These are phyloP conservation scores for Nephrotoma guestfalica DNA, from an alignment of 2,888 invertebrate genomes.

Conservation along the genomic window DNA sequence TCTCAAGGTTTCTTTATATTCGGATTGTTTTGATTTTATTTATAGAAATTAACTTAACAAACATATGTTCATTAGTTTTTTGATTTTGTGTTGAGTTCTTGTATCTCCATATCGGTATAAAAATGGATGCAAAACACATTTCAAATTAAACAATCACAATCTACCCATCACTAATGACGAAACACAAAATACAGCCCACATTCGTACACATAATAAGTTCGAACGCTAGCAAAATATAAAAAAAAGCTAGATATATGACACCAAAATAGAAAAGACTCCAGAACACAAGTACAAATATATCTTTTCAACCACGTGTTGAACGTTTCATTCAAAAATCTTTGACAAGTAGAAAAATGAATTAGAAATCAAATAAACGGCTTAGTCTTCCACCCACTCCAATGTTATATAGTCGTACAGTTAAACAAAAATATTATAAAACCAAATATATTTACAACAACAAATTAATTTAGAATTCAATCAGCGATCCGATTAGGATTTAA, in stretches of 20 bases:
- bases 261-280: too few species aligned
- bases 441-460: not conserved
- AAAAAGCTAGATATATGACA: too few species aligned
- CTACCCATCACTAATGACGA: not conserved
- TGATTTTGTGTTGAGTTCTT: not conserved
- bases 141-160: not conserved
- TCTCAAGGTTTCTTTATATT: not conserved
- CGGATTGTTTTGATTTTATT: not conserved
- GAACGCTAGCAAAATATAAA: not conserved
- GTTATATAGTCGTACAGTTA: not conserved
- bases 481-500: too few species aligned
- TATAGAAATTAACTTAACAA: not conserved
- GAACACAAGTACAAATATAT: too few species aligned
- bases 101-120: not conserved
- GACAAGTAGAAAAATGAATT: not conserved
- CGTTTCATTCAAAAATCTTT: not conserved
- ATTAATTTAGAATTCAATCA: too few species aligned
- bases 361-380: not conserved
- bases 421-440: not conserved
- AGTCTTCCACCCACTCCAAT: not conserved
- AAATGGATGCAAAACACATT: not conserved
- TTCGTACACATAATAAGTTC: not conserved
- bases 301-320: not conserved
- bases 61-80: not conserved
- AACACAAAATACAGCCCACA: not conserved